Percentiles rank a stretch among this genome's conserved stretches.
phyloP scores from a whole-genome alignment of 2,888 invertebrate genomes.

The Celastrina argiolus region DNA sequence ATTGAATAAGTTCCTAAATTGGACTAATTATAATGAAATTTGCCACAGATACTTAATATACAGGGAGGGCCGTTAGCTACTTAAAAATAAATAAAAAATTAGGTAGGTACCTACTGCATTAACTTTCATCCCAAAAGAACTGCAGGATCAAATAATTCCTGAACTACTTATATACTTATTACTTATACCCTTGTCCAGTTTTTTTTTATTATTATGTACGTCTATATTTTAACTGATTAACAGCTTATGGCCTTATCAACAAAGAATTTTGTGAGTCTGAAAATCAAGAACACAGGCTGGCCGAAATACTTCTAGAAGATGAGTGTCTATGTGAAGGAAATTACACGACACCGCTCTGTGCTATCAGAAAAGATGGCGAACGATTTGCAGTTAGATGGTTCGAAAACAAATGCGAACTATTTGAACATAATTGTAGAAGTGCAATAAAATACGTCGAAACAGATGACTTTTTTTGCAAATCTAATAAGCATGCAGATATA shows the following conservation, averaged over 20 bases:
- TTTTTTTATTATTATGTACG: no score
- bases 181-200: no score
- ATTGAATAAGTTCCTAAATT: no score
- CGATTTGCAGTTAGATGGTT: slow-evolving; percentile 54
- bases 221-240: slow-evolving; percentile 26
- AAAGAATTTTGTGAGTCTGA: slow-evolving; percentile 37
- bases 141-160: no score
- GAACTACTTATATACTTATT: no score
- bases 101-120: no score
- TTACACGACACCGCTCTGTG: slow-evolving; percentile 42
- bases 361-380: slow-evolving; percentile 45
- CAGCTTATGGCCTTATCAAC: slow-evolving; percentile 48
- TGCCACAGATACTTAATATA: no score
- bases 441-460: slow-evolving; percentile 43
- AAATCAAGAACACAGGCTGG: background rate
- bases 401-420: slow-evolving; percentile 47
- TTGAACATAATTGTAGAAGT: slow-evolving; percentile 47
- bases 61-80: no score
- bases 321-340: slow-evolving; percentile 23
- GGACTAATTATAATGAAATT: no score
- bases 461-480: slow-evolving; percentile 48
- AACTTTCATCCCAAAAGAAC: no score
- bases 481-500: background rate
- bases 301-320: background rate
- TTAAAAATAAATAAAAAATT: no score